Evolutionary conservation across 2,797 vertebrate genomes (phyloP).

Genomic region (Myripristis jacobus): DNA sequence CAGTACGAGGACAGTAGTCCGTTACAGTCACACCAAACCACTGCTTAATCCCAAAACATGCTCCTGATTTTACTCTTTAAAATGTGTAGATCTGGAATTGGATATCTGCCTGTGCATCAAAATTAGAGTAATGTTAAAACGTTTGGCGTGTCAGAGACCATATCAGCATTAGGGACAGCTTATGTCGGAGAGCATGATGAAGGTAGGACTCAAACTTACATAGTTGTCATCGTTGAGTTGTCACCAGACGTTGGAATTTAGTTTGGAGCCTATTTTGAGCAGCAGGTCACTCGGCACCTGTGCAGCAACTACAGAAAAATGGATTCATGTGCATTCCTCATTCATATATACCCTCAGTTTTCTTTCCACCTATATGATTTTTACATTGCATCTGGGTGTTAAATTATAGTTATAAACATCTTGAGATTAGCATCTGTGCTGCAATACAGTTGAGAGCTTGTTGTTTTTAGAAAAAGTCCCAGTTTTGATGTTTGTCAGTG

Average conservation of each 20-base stretch:
- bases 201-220: too few relatives aligned
- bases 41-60: not conserved
- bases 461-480: too few relatives aligned
- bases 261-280: not conserved
- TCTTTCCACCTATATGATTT: too few relatives aligned
- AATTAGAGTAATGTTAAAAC: not conserved
- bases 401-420: too few relatives aligned
- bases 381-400: not conserved
- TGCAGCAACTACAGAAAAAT: too few relatives aligned
- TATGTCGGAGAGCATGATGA: not conserved
- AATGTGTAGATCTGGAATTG: not conserved
- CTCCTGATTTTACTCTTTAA: not conserved
- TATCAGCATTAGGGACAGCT: not conserved
- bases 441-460: too few relatives aligned
- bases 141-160: not conserved
- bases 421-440: too few relatives aligned
- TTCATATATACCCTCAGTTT: too few relatives aligned
- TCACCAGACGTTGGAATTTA: not conserved
- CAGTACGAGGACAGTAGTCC: constrained; percentile 4
- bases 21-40: not conserved
- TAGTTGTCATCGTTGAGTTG: not conserved
- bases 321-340: not conserved
- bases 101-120: not conserved
- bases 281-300: not conserved
- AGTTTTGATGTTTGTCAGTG: too few relatives aligned